phyloP scores from a whole-genome alignment of 2,113 vertebrate species.

The Pogonocichla stellata region DNA sequence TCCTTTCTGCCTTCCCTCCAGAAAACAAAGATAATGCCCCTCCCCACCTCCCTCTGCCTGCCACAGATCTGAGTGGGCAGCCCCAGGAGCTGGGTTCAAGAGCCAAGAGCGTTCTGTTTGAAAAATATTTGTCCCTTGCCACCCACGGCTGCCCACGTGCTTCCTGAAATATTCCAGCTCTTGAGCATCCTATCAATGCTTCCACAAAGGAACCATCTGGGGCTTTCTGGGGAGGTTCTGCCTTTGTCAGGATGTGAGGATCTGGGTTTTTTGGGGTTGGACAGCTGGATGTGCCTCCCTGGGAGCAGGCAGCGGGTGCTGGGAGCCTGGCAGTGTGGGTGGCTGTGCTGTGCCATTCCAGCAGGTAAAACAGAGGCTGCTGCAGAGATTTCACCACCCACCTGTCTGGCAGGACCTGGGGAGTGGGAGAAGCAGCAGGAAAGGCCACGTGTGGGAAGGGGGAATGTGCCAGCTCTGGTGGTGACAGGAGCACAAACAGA shows the following conservation, averaged over 20 bases:
- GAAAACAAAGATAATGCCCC: neutral
- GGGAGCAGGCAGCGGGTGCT: neutral
- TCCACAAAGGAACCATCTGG: accelerated
- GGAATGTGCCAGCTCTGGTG: neutral
- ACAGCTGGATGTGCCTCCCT: neutral
- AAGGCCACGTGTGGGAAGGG: neutral
- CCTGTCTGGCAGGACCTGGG: conserved; percentile 18
- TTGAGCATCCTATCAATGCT: neutral
- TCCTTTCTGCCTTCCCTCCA: neutral
- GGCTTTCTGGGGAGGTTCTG: neutral
- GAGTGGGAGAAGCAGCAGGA: neutral
- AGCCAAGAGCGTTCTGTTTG: conserved; percentile 29
- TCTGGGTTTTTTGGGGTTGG: neutral
- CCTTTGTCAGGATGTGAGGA: neutral
- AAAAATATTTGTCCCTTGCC: conserved; percentile 51
- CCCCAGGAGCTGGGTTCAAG: conserved; percentile 17
- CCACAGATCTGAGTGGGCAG: conserved; percentile 1
- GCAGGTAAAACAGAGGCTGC: neutral
- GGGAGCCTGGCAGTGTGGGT: neutral
- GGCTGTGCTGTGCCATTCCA: neutral
- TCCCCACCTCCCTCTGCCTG: neutral
- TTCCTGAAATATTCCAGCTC: neutral
- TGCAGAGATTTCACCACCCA: neutral
- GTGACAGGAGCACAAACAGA: neutral
- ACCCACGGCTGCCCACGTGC: neutral